These are phyloP conservation scores for Trachelus troglodyta DNA, from an alignment of 2,888 invertebrate species.

Conservation along the genomic window DNA sequence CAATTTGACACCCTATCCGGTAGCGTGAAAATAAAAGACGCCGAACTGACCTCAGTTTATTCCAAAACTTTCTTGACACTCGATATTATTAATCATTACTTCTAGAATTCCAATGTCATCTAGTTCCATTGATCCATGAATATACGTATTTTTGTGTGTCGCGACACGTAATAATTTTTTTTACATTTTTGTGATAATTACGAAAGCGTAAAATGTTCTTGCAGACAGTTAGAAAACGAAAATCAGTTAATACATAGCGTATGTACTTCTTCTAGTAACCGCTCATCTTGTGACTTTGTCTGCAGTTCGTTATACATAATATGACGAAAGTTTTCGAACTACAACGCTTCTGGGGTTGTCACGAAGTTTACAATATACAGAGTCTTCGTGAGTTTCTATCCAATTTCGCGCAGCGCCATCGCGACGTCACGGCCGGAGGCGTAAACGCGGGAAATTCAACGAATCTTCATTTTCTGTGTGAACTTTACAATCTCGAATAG, in stretches of 20 bases:
- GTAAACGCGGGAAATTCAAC: not conserved
- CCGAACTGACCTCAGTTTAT: not conserved
- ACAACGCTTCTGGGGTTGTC: conserved; percentile 44
- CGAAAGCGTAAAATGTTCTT: not conserved
- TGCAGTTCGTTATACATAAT: conserved; percentile 25
- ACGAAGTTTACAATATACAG: conserved; percentile 44
- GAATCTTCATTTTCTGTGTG: not conserved
- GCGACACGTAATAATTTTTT: not conserved
- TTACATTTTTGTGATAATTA: not conserved
- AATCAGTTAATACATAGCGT: not conserved
- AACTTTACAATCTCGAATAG: not conserved
- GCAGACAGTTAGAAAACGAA: not conserved
- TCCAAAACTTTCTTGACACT: not conserved
- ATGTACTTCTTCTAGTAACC: not conserved
- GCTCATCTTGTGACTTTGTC: not conserved
- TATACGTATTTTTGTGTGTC: not conserved
- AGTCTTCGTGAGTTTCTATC: conserved; percentile 36
- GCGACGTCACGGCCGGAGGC: conserved; percentile 27
- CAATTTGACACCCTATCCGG: too few relatives aligned
- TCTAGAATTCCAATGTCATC: not conserved
- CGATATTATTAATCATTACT: not conserved
- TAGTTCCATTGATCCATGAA: not conserved
- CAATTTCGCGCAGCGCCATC: conserved; percentile 38
- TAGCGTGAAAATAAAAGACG: not conserved
- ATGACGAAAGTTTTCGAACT: conserved; percentile 46